Conservation (phyloP, 2,888 invertebrate genomes). For the Exephanes ischioxanthus region DNA sequence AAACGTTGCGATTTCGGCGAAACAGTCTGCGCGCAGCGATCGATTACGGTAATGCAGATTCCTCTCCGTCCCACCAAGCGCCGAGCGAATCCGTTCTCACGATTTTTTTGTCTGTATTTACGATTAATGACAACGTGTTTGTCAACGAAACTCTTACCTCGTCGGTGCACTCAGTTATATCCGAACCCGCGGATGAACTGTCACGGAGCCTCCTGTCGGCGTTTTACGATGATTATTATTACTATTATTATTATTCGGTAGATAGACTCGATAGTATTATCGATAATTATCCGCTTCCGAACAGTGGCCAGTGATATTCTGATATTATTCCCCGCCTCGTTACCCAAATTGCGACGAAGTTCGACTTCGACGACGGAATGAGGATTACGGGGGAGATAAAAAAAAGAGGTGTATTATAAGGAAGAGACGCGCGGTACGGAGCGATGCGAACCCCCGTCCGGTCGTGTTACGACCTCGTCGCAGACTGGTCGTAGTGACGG, state of each 20-base stretch:
- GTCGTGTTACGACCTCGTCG: slow-evolving; percentile 40
- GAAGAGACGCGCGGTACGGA: slow-evolving; percentile 21
- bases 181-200: slow-evolving; percentile 36
- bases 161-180: slow-evolving; percentile 1
- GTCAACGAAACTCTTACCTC: slow-evolving; percentile 19
- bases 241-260: background rate
- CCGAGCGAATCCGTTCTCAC: background rate
- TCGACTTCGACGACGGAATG: background rate
- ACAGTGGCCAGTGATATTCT: background rate
- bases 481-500: slow-evolving; percentile 31
- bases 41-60: slow-evolving; percentile 10
- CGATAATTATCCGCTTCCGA: slow-evolving; percentile 5
- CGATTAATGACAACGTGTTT: background rate
- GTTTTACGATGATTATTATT: background rate
- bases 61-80: background rate
- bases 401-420: slow-evolving; percentile 5
- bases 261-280: slow-evolving; percentile 16
- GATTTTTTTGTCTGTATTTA: background rate
- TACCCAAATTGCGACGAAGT: background rate
- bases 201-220: slow-evolving; percentile 2
- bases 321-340: no score
- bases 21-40: slow-evolving; percentile 29
- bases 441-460: background rate
- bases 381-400: background rate
- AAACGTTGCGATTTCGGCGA: slow-evolving; percentile 15